Evolutionary conservation across 2,113 vertebrate genomes (phyloP).

Genomic region (Dicerorhinus sumatrensis): DNA sequence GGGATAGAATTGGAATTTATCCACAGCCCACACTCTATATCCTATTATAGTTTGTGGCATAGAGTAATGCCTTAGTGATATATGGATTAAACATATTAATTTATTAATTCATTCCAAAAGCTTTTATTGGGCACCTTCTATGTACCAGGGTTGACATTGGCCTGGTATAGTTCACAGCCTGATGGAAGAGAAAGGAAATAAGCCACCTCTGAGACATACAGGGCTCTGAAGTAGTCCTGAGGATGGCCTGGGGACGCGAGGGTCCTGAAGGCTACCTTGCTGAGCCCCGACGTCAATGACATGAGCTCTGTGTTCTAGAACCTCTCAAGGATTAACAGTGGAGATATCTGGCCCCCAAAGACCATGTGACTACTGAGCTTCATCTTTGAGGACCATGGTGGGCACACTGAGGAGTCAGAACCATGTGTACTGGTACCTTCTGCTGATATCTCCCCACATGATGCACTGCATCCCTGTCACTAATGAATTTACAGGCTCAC

Average conservation of each 20-base stretch:
- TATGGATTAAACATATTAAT: neutral
- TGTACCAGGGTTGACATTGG: neutral
- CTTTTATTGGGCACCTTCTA: neutral
- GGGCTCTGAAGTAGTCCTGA: neutral
- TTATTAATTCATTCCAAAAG: neutral
- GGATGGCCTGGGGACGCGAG: neutral
- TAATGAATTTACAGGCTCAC: neutral
- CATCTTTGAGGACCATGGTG: too few relatives aligned
- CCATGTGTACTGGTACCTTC: neutral
- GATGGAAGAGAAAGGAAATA: neutral
- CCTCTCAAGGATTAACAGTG: neutral
- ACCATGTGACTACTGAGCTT: neutral
- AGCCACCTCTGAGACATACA: fast-evolving
- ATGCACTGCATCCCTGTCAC: neutral
- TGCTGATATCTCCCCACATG: neutral
- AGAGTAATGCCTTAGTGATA: neutral
- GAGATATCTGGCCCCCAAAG: neutral
- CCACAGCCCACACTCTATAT: neutral
- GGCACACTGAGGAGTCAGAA: neutral
- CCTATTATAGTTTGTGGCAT: neutral
- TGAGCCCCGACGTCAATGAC: neutral
- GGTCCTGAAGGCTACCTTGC: neutral
- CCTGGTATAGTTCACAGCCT: neutral
- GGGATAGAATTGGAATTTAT: neutral
- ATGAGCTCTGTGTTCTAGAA: neutral